phyloP scores from a whole-genome alignment of 2,888 invertebrate species.

The Biston stratarius region DNA sequence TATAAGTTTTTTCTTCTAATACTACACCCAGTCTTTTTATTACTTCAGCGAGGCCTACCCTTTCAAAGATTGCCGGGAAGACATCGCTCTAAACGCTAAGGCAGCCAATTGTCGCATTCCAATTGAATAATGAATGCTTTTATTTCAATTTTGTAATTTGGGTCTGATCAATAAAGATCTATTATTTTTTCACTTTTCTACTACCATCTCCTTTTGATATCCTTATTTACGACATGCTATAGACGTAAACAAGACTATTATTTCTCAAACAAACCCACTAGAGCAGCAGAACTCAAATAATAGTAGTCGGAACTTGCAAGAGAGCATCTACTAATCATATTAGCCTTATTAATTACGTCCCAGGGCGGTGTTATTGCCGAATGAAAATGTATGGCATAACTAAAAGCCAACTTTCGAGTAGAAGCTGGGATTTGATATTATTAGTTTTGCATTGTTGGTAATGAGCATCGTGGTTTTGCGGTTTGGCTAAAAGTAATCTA shows the following conservation, averaged over 20 bases:
- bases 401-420: constrained; percentile 43
- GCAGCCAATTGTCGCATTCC: too few species aligned
- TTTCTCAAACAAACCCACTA: constrained; percentile 26
- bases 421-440: constrained; percentile 12
- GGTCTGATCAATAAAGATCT: too few species aligned
- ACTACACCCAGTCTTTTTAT: too few species aligned
- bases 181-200: not conserved
- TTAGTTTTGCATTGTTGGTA: constrained; percentile 13
- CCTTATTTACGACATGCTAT: not conserved
- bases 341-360: constrained; percentile 81
- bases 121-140: too few species aligned
- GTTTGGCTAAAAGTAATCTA: not conserved
- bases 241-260: constrained; percentile 12
- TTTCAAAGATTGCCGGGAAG: too few species aligned
- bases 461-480: not conserved
- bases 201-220: not conserved
- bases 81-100: too few species aligned
- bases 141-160: too few species aligned
- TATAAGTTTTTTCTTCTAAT: too few species aligned
- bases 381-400: constrained; percentile 78
- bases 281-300: constrained; percentile 26
- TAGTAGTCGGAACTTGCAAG: constrained; percentile 50
- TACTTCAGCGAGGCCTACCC: too few species aligned
- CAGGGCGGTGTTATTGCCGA: constrained; percentile 73
- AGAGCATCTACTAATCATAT: constrained; percentile 83